Base-by-base conservation (phyloP, 2,797 vertebrate species). In the Petrocephalus schoutedeni region DNA sequence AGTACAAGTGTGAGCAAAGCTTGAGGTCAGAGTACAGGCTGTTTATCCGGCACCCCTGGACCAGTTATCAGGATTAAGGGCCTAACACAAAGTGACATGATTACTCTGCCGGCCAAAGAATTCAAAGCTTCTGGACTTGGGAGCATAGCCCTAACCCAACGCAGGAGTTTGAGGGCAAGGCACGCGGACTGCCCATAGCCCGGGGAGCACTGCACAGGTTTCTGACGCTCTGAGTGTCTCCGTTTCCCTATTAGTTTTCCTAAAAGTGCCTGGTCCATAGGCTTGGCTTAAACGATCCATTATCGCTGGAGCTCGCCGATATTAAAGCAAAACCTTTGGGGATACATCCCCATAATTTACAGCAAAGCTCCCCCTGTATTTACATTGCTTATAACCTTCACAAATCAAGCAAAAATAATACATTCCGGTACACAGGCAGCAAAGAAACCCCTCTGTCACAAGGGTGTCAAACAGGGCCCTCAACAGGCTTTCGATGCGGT, bases 221-320 rank as follows among this genome's bases (percentile, higher is more conserved):
- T 95, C 93, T 94, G 93, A 94, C 96, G 95, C 93, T 92, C 92
- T 93, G 92, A 94, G 93, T 94, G 93, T 92, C 92, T 93, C 92
- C 92, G 93, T 93, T 94, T 93, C 93, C 91, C 92, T 92, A 93
- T 95, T 94, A 95, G 95, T 96, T 94, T 95, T 94, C 94, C 94
- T 95, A 95, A 94, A 95, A 95, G 95, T 93, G 90, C 89, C 94
- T 90, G 94, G 95, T 92, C 95, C 92, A 89, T 80, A 86, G 93
- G 93, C 93, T 95, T 91, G 93, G 91, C 94, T 93, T 92, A 94
- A 96, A 96, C 95, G 95, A 95, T 94, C 94, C 93, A 94, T 95
- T 95, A 95, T 95, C 95, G 94, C 93, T 53, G 90, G 90, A 95
- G 94, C 89, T 90, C 92, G 94, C 92, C 92, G 92, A 95, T 95